These are phyloP conservation scores for Brachionichthys hirsutus DNA, from an alignment of 2,113 vertebrate genomes.

Conservation along the genomic window DNA sequence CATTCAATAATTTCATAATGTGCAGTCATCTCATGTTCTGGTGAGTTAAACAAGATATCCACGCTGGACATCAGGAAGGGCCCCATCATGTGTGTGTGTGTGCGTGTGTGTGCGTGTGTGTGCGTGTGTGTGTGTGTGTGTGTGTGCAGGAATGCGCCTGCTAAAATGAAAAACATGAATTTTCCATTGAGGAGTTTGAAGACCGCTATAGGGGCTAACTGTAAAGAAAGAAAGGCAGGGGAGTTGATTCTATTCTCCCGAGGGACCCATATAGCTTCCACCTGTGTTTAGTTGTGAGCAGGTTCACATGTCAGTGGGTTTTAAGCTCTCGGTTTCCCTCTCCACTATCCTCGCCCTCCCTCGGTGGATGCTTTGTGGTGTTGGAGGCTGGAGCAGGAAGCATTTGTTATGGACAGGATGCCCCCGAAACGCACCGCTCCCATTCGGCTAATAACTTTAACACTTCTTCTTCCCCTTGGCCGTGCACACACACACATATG, in stretches of 20 bases:
- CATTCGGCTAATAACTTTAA: slow-evolving; percentile 74
- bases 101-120: slow-evolving; percentile 25
- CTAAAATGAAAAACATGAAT: slow-evolving; percentile 43
- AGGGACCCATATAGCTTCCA: slow-evolving; percentile 37
- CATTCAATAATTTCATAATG: slow-evolving; percentile 27
- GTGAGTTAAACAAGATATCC: background rate
- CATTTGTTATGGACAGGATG: slow-evolving; percentile 72
- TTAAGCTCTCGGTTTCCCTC: background rate
- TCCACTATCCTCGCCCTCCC: background rate
- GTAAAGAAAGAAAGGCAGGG: slow-evolving; percentile 10
- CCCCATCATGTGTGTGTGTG: background rate
- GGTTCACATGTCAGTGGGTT: slow-evolving; percentile 27
- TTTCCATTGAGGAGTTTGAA: slow-evolving; percentile 35
- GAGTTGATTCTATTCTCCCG: background rate
- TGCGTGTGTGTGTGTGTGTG: slow-evolving; percentile 26
- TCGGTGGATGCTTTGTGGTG: slow-evolving; percentile 38
- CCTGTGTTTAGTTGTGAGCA: slow-evolving; percentile 34
- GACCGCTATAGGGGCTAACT: slow-evolving; percentile 22
- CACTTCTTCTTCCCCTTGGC: slow-evolving; percentile 70
- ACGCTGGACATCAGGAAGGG: too few relatives aligned
- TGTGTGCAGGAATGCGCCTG: slow-evolving; percentile 27
- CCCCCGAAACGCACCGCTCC: slow-evolving; percentile 57
- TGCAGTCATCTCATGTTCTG: slow-evolving; percentile 38
- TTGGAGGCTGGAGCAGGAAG: slow-evolving; percentile 64
- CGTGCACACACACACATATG: slow-evolving; percentile 46